These are phyloP conservation scores for Mycetomoellerius zeteki DNA, from an alignment of 1,140 invertebrate genomes.

Conservation along the genomic window DNA sequence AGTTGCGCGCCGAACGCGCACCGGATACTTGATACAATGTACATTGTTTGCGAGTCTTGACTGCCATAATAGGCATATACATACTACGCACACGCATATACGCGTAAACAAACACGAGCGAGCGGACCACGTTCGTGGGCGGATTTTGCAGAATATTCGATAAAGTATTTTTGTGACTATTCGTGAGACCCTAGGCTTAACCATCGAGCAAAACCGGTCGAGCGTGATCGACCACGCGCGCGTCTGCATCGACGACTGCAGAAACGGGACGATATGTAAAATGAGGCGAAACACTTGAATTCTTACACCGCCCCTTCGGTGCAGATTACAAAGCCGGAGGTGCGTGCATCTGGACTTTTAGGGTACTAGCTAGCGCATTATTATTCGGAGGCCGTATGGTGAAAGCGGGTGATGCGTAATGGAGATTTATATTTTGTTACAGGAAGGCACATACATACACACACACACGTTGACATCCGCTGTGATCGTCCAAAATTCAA, in stretches of 20 bases:
- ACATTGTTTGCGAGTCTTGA: conserved; percentile 51
- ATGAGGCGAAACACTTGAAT: conserved; percentile 35
- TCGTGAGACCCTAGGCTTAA: conserved; percentile 71
- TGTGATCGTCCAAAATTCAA: conserved; percentile 77
- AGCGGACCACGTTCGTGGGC: conserved; percentile 62
- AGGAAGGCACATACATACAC: conserved; percentile 81
- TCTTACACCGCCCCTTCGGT: conserved; percentile 45
- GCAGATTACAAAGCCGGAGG: conserved; percentile 37
- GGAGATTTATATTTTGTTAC: conserved; percentile 88
- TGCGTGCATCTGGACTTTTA: conserved; percentile 69
- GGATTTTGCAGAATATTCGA: conserved; percentile 74
- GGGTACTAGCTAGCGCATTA: conserved; percentile 83
- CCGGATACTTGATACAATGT: conserved; percentile 53
- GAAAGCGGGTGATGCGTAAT: conserved; percentile 82
- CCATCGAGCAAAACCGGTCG: conserved; percentile 47
- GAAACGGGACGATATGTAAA: conserved; percentile 35
- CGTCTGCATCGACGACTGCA: conserved; percentile 43
- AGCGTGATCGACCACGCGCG: conserved; percentile 36
- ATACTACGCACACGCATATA: conserved; percentile 51
- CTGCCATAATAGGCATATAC: conserved; percentile 60
- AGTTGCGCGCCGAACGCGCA: conserved; percentile 44
- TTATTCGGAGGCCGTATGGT: conserved; percentile 83
- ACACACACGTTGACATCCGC: conserved; percentile 77
- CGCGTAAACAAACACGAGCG: conserved; percentile 61
- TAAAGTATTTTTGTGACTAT: conserved; percentile 85